Evolutionary conservation across 1,140 invertebrate species (phyloP).

Genomic region (Ceratoteleas bidentatus): DNA sequence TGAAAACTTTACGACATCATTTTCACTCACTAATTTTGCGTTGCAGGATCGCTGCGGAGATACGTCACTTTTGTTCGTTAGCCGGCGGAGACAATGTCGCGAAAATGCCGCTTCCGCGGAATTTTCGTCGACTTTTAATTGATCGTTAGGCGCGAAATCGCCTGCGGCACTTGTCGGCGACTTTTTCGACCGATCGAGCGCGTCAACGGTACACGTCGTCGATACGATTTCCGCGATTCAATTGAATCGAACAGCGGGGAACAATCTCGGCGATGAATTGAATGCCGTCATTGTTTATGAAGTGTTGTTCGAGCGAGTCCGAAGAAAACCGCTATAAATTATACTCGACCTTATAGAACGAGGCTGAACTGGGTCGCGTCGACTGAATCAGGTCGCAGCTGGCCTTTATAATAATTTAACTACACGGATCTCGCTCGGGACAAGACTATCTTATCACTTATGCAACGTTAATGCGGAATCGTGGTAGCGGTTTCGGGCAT

Average conservation of each 20-base stretch:
- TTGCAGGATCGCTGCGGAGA: constrained; percentile 20
- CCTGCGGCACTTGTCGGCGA: background rate
- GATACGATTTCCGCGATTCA: constrained; percentile 22
- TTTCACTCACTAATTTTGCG: constrained; percentile 58
- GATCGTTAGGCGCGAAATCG: background rate
- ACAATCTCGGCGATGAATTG: constrained; percentile 40
- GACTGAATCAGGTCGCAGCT: constrained; percentile 56
- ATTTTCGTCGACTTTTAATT: background rate
- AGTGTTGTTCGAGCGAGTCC: constrained; percentile 35
- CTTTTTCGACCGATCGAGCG: too few species aligned
- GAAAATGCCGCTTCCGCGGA: constrained; percentile 10
- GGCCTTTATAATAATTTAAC: constrained; percentile 63
- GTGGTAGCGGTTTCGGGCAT: constrained; percentile 45
- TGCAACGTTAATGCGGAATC: constrained; percentile 58
- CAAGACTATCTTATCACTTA: constrained; percentile 56
- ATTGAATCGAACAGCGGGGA: constrained; percentile 19
- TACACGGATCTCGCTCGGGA: constrained; percentile 23
- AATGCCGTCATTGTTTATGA: constrained; percentile 55
- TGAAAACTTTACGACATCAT: constrained; percentile 62
- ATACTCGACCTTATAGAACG: constrained; percentile 54
- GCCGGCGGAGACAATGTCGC: constrained; percentile 15
- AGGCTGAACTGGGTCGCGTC: constrained; percentile 33
- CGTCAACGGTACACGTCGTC: background rate
- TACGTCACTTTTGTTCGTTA: constrained; percentile 25
- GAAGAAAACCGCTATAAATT: constrained; percentile 61